Percentiles rank a stretch among this genome's conserved stretches.
These are phyloP conservation scores for Poeciliopsis turneri DNA, from an alignment of 2,797 vertebrate species.

Conservation along the genomic window DNA sequence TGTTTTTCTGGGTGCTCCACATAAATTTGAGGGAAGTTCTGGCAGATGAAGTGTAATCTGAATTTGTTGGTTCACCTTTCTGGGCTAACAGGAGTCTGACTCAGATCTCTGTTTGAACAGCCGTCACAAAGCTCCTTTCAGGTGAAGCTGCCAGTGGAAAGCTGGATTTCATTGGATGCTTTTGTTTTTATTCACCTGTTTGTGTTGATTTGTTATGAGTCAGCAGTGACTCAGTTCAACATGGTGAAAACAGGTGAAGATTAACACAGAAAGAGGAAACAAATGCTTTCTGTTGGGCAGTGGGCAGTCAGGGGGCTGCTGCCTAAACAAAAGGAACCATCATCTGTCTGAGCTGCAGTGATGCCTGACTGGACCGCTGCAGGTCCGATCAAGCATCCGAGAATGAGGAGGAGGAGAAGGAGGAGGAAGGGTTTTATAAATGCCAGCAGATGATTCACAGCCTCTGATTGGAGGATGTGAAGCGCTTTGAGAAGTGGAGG, in stretches of 20 bases:
- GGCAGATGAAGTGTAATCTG: background rate
- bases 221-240: slow-evolving; percentile 3
- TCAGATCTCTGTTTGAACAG: slow-evolving; percentile 39
- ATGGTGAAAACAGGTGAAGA: background rate
- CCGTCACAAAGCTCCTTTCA: slow-evolving; percentile 40
- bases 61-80: background rate
- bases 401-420: slow-evolving; percentile 12
- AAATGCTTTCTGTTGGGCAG: background rate
- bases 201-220: background rate
- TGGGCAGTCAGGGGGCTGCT: background rate
- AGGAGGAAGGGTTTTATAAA: slow-evolving; percentile 17
- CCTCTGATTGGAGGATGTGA: slow-evolving; percentile 39
- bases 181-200: background rate
- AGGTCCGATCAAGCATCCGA: background rate
- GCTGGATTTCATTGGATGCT: background rate
- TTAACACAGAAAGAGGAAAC: background rate
- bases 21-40: background rate
- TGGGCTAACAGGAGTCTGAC: background rate
- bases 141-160: slow-evolving; percentile 41
- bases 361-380: background rate
- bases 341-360: background rate
- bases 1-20: background rate
- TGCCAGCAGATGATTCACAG: slow-evolving; percentile 25
- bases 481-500: slow-evolving; percentile 29
- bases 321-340: background rate